Conservation (phyloP, 2,797 vertebrate genomes). For the Anniella stebbinsi region DNA sequence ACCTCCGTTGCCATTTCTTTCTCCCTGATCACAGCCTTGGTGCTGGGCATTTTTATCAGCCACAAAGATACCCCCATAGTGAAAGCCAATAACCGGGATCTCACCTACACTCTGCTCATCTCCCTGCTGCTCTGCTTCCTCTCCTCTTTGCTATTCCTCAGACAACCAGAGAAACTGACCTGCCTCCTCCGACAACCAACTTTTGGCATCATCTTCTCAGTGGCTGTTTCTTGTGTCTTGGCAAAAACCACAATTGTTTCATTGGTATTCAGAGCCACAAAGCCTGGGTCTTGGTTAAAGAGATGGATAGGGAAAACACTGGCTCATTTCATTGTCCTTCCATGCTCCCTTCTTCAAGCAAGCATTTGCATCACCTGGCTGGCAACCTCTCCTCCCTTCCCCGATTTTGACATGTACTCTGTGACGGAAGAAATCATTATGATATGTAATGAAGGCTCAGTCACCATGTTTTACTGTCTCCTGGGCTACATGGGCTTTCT, state of each 20-base stretch:
- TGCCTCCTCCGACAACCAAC: not conserved
- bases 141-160: not conserved
- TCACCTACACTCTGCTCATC: too few relatives aligned
- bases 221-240: not conserved
- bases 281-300: not conserved
- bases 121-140: too few relatives aligned
- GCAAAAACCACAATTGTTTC: not conserved
- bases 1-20: too few relatives aligned
- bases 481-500: not conserved
- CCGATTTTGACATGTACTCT: not conserved
- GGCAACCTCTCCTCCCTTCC: not conserved
- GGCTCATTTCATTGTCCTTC: not conserved
- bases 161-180: not conserved
- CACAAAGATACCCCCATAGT: too few relatives aligned
- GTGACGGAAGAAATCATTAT: not conserved
- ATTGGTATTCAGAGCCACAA: not conserved
- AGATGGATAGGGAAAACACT: conserved; percentile 11
- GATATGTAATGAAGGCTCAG: conserved; percentile 4
- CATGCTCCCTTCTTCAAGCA: not conserved
- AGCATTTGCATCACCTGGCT: not conserved
- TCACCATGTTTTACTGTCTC: not conserved
- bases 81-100: too few relatives aligned
- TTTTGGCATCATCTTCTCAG: not conserved
- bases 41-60: too few relatives aligned
- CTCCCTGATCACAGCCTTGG: too few relatives aligned